These are phyloP conservation scores for Planococcus citri DNA, from an alignment of 1,140 invertebrate species.

Conservation along the genomic window DNA sequence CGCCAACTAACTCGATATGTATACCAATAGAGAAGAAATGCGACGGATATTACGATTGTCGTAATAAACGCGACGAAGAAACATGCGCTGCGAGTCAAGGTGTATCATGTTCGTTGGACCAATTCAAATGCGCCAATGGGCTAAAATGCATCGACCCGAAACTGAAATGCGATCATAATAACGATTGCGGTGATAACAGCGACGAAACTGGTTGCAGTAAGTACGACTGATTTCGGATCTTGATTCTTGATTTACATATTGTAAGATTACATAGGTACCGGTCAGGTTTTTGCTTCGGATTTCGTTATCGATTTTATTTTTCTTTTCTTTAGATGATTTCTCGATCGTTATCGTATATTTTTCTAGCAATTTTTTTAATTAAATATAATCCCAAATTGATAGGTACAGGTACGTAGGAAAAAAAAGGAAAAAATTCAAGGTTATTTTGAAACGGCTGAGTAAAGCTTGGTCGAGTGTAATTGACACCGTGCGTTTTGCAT, in stretches of 20 bases:
- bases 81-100: slow-evolving; percentile 46
- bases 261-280: not conserved
- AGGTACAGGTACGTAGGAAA: too few species aligned
- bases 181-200: slow-evolving; percentile 79
- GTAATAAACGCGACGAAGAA: slow-evolving; percentile 73
- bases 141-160: slow-evolving; percentile 68
- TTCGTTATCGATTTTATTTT: too few species aligned
- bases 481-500: too few species aligned
- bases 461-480: too few species aligned
- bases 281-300: too few species aligned
- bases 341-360: too few species aligned
- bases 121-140: slow-evolving; percentile 75
- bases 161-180: slow-evolving; percentile 74
- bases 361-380: not conserved
- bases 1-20: slow-evolving; percentile 42
- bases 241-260: not conserved
- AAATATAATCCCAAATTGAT: too few species aligned
- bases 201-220: slow-evolving; percentile 76
- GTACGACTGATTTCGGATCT: slow-evolving; percentile 33
- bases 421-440: not conserved
- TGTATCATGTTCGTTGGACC: slow-evolving; percentile 65
- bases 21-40: slow-evolving; percentile 75
- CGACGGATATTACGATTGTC: slow-evolving; percentile 77
- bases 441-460: too few species aligned
- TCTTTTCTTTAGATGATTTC: too few species aligned